These are phyloP conservation scores for Eurypyga helias DNA, from an alignment of 2,113 vertebrate species.

Conservation along the genomic window DNA sequence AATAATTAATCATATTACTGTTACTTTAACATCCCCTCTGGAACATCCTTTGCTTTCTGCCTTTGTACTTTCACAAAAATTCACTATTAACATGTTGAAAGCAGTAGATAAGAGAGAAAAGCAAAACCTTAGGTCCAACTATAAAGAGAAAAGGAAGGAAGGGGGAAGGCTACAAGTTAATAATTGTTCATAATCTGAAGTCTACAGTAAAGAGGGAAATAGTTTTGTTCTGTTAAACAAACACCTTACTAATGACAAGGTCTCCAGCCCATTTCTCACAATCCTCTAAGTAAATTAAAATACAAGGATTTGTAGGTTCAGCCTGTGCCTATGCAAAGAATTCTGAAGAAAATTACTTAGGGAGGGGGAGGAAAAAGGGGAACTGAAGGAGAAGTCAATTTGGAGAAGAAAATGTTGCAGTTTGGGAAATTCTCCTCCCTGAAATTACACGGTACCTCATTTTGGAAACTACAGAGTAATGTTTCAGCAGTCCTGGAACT, in stretches of 20 bases:
- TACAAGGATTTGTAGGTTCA: neutral
- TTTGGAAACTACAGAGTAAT: constrained; percentile 9
- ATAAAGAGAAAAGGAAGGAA: constrained; percentile 56
- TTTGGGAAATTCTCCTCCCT: constrained; percentile 44
- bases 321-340: neutral
- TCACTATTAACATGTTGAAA: constrained; percentile 13
- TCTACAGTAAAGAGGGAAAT: constrained; percentile 48
- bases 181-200: constrained; percentile 53
- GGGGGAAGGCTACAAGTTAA: constrained; percentile 47
- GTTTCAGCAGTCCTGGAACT: neutral
- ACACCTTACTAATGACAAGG: constrained; percentile 28
- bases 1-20: neutral
- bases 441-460: constrained; percentile 8
- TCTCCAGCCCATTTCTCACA: constrained; percentile 34
- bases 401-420: neutral
- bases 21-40: neutral
- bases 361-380: neutral
- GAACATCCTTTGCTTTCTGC: neutral
- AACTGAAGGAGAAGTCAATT: neutral
- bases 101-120: constrained; percentile 36
- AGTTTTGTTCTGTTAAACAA: constrained; percentile 49
- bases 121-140: constrained; percentile 8
- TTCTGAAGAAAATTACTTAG: neutral
- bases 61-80: neutral
- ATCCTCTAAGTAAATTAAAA: neutral